These are phyloP conservation scores for Colaptes auratus DNA, from an alignment of 2,113 vertebrate species.

Conservation along the genomic window DNA sequence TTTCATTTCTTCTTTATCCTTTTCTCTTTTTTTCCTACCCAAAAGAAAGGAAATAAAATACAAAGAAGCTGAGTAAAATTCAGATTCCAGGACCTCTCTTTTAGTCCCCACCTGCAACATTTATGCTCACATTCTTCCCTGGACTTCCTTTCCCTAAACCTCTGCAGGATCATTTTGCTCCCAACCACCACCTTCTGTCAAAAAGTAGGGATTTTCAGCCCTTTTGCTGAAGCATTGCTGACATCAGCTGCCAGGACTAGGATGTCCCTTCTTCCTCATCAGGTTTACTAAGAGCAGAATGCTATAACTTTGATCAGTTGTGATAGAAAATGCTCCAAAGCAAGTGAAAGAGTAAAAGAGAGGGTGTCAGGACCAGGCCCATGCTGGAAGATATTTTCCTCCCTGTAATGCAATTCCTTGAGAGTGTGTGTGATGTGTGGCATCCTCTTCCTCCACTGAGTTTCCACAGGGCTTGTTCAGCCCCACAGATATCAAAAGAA, in stretches of 20 bases:
- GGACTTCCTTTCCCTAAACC: background rate
- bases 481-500: background rate
- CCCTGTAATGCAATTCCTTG: background rate
- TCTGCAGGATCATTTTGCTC: background rate
- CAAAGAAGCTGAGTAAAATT: background rate
- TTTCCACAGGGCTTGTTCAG: background rate
- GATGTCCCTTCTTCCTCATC: background rate
- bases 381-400: background rate
- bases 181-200: background rate
- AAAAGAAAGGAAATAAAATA: background rate
- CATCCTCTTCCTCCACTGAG: background rate
- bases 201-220: background rate
- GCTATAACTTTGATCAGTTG: background rate
- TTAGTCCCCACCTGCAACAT: background rate
- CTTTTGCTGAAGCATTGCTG: background rate
- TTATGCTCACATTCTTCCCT: background rate
- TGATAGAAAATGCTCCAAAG: background rate
- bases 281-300: background rate
- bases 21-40: background rate
- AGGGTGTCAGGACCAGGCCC: background rate
- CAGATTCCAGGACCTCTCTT: background rate
- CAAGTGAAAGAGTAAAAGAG: background rate
- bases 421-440: fast-evolving
- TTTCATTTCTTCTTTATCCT: background rate
- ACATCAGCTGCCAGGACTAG: background rate